Percentiles rank a stretch among this genome's conserved stretches.
phyloP scores from a whole-genome alignment of 2,797 vertebrate genomes.

The Sternotherus odoratus region DNA sequence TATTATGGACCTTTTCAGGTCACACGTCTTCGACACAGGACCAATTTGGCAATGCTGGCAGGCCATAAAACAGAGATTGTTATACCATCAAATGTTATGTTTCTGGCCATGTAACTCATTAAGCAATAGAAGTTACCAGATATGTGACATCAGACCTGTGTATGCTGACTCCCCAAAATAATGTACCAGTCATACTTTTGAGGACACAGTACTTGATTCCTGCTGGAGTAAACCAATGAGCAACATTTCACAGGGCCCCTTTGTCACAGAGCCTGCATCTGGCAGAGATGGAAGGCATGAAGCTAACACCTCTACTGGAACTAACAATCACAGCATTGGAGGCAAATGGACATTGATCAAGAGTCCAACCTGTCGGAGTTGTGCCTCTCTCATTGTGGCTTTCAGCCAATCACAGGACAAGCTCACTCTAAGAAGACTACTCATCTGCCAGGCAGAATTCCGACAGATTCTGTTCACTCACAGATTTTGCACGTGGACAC shows the following conservation, averaged over 20 bases:
- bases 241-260: rapidly evolving
- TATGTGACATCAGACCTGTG: constrained; percentile 18
- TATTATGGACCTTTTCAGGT: not conserved
- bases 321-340: not conserved
- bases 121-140: constrained; percentile 52
- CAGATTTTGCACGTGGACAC: not conserved
- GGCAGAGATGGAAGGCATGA: not conserved
- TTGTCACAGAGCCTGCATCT: no score
- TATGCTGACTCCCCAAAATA: constrained; percentile 23
- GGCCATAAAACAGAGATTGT: constrained; percentile 39
- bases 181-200: constrained; percentile 50
- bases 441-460: not conserved
- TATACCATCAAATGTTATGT: constrained; percentile 40
- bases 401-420: not conserved
- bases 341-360: rapidly evolving
- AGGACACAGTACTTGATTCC: not conserved
- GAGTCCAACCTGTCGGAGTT: not conserved
- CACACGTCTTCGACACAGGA: constrained; percentile 30
- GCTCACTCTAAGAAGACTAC: not conserved
- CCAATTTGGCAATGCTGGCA: constrained; percentile 46
- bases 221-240: not conserved
- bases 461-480: rapidly evolving
- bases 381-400: not conserved
- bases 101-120: constrained; percentile 37
- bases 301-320: not conserved